Evolutionary conservation across 2,797 vertebrate species (phyloP), one percentile per base, ranked within the genome.

Genomic region (Okamejei kenojei): DNA sequence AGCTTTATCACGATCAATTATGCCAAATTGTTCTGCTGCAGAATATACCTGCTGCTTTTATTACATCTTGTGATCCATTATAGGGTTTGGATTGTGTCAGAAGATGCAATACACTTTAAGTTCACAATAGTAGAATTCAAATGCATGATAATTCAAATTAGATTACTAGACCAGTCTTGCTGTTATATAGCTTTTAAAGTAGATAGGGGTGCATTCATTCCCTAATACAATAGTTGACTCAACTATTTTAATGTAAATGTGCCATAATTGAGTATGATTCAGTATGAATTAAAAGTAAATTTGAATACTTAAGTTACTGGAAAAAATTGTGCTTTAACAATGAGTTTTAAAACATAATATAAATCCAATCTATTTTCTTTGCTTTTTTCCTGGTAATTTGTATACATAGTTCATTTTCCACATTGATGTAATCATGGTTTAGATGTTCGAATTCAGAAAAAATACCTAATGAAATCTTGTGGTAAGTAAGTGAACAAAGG

Each of bases 1-100:
- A 74, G 11, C 21, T 92, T 38, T 71, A 92, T 92, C 90, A 76
- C 54, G 71, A 54, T 58, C 90, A 92, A 92, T 92, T 54, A 92
- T 76, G 71, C 76, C 90, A 92, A 92, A 71, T 38, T 92, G 90
- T 92, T 92, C 90, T 74, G 90, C 38, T 7, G 76, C 71, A 92
- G 90, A 76, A 92, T 74, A 38, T 71, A 76, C 90, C 90, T 92
- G 71, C 90, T 92, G 90, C 90, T 92, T 76, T 92, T 38, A 76
- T 76, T 92, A 54, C 23, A 54, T 74, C 38, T 54, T 76, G n/a
- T 88, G n/a, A 88, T 54, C 38, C 13, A 76, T 76, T 54, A 76
- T 54, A 92, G 15, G 38, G 90, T 58, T 74, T n/a, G 90, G 73
- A 92, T 76, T 76, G 38, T 58, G 76, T 54, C 71, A 92, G 26